Conservation (phyloP, 2,113 vertebrate genomes). For the Hylia prasina region DNA sequence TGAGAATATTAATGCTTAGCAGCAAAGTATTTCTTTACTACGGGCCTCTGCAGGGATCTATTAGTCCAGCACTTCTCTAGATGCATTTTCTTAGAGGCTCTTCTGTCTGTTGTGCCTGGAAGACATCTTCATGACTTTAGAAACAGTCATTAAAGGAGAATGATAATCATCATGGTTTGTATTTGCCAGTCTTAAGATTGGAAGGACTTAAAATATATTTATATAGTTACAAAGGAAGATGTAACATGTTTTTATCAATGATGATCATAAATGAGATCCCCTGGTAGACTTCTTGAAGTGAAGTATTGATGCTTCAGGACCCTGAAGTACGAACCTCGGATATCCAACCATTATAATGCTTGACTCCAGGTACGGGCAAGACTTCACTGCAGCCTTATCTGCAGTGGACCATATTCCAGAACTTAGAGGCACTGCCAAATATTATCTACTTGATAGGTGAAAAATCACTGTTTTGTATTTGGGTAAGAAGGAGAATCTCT, state of each 20-base stretch:
- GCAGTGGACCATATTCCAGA: not conserved
- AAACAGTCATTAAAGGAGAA: not conserved
- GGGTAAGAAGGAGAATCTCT: not conserved
- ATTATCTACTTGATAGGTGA: not conserved
- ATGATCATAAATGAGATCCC: not conserved
- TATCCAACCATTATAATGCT: not conserved
- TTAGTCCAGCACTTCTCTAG: not conserved
- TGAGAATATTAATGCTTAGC: not conserved
- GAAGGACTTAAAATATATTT: not conserved
- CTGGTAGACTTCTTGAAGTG: not conserved
- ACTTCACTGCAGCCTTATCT: not conserved
- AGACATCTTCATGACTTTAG: not conserved
- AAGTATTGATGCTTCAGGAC: not conserved
- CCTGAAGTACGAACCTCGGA: not conserved
- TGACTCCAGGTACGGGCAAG: not conserved
- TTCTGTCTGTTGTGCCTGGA: not conserved
- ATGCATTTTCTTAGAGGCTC: not conserved
- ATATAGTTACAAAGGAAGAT: not conserved
- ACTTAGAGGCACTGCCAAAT: not conserved
- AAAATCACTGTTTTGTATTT: not conserved
- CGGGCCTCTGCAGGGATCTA: not conserved
- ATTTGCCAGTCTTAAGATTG: not conserved
- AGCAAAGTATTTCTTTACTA: not conserved
- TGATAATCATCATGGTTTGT: not conserved
- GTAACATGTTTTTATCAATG: not conserved